These are phyloP conservation scores for Holotrichia oblita DNA, from an alignment of 1,140 invertebrate species.

Conservation along the genomic window DNA sequence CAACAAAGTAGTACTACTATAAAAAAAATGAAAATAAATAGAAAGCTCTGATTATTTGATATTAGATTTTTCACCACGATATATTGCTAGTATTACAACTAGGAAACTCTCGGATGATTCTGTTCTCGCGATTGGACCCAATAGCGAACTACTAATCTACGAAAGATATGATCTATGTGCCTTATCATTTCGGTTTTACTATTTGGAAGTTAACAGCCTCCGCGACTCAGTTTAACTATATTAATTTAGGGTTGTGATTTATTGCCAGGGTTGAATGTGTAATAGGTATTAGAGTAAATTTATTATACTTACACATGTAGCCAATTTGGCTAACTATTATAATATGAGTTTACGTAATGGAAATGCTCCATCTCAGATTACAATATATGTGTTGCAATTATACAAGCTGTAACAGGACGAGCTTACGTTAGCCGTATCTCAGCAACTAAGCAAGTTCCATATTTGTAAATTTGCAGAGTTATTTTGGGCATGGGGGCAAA, in stretches of 20 bases:
- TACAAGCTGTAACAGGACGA: too few relatives aligned
- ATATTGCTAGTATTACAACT: too few relatives aligned
- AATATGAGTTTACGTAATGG: slow-evolving; percentile 1
- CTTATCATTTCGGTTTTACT: slow-evolving; percentile 30
- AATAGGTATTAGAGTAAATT: slow-evolving; percentile 22
- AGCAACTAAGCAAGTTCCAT: too few relatives aligned
- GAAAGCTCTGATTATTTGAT: too few relatives aligned
- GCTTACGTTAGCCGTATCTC: too few relatives aligned
- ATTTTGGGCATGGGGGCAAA: too few relatives aligned
- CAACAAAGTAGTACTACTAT: too few relatives aligned
- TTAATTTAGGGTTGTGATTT: slow-evolving; percentile 24
- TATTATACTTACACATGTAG: slow-evolving; percentile 18
- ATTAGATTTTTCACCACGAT: too few relatives aligned
- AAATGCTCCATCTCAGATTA: background rate
- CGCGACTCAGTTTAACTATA: slow-evolving; percentile 23
- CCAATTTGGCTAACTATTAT: slow-evolving; percentile 27
- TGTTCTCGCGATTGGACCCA: background rate
- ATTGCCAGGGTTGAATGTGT: slow-evolving; percentile 26
- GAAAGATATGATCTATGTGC: slow-evolving; percentile 23
- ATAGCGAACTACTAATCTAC: background rate
- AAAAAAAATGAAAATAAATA: too few relatives aligned
- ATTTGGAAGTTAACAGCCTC: slow-evolving; percentile 23
- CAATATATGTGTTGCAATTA: background rate
- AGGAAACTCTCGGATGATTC: too few relatives aligned
- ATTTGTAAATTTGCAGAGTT: too few relatives aligned